Conservation (phyloP, 2,888 invertebrate genomes). For the Hirtodrosophila alboralis region DNA sequence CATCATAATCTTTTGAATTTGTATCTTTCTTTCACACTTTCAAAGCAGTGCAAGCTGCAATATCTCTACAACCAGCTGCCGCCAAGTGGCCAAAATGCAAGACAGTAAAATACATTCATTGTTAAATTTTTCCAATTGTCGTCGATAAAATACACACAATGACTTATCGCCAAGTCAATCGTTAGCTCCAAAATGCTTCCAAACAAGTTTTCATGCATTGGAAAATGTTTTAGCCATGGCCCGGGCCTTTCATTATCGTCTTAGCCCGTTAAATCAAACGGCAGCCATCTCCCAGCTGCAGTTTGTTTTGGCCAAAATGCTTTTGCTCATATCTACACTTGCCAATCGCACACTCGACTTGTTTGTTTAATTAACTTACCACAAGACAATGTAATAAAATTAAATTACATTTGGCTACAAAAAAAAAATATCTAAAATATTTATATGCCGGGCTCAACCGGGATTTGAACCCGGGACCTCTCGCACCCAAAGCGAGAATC, state of each 20-base stretch:
- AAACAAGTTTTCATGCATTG: conserved; percentile 65
- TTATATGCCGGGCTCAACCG: conserved; percentile 81
- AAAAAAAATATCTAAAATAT: conserved; percentile 32
- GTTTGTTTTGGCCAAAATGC: conserved; percentile 52
- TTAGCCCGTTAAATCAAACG: conserved; percentile 52
- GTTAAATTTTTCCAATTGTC: conserved; percentile 74
- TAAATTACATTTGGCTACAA: conserved; percentile 13
- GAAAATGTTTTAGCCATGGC: conserved; percentile 31
- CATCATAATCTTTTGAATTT: conserved; percentile 49
- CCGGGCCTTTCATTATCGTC: conserved; percentile 57
- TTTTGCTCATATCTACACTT: conserved; percentile 57
- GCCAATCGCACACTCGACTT: conserved; percentile 54
- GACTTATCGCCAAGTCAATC: conserved; percentile 62
- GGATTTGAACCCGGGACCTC: conserved; percentile 84
- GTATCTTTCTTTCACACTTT: conserved; percentile 53
- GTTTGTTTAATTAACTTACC: conserved; percentile 66
- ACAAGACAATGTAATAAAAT: conserved; percentile 31
- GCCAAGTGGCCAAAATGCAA: conserved; percentile 31
- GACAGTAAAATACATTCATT: conserved; percentile 61
- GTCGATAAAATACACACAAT: conserved; percentile 56
- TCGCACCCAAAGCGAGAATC: conserved; percentile 84
- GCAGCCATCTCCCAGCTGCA: conserved; percentile 59
- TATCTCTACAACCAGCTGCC: conserved; percentile 24
- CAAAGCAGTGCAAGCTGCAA: no score
- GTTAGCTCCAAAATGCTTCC: conserved; percentile 35